A percentile compares a stretch with the other conserved stretches of the same genome.
Conservation (phyloP, 2,888 invertebrate species). For the Peribatodes rhomboidaria region DNA sequence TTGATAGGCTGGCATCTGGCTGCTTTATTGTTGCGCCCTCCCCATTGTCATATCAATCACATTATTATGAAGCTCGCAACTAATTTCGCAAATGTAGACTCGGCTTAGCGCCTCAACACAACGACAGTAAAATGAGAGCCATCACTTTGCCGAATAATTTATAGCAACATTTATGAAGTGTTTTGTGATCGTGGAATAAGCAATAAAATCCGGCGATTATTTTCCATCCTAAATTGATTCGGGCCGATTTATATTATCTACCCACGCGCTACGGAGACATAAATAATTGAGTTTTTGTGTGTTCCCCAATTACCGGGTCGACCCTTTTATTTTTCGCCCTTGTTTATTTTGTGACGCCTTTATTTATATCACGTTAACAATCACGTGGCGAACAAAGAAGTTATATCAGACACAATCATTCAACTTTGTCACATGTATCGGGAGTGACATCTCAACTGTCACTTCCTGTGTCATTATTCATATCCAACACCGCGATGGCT, state of each 20-base stretch:
- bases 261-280: slow-evolving; percentile 56
- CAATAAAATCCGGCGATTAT: slow-evolving; percentile 70
- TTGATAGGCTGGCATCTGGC: slow-evolving; percentile 2
- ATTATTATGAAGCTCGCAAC: slow-evolving; percentile 12
- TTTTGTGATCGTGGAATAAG: slow-evolving; percentile 61
- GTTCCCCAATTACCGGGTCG: slow-evolving; percentile 62
- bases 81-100: slow-evolving; percentile 16
- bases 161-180: slow-evolving; percentile 69
- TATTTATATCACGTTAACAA: slow-evolving; percentile 36
- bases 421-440: background rate
- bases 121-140: slow-evolving; percentile 58
- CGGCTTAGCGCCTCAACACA: slow-evolving; percentile 27
- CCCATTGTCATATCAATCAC: slow-evolving; percentile 19
- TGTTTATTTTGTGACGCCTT: slow-evolving; percentile 35
- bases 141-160: slow-evolving; percentile 68
- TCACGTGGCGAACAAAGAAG: slow-evolving; percentile 34
- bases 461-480: slow-evolving; percentile 1
- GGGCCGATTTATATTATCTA: slow-evolving; percentile 67
- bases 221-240: slow-evolving; percentile 65
- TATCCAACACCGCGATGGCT: background rate
- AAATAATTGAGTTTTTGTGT: slow-evolving; percentile 69
- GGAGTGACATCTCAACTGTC: background rate
- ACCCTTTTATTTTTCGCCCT: slow-evolving; percentile 48
- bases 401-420: slow-evolving; percentile 13
- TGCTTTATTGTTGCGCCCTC: background rate